phyloP scores from a whole-genome alignment of 1,140 invertebrate species.

The Leptinotarsa texana region DNA sequence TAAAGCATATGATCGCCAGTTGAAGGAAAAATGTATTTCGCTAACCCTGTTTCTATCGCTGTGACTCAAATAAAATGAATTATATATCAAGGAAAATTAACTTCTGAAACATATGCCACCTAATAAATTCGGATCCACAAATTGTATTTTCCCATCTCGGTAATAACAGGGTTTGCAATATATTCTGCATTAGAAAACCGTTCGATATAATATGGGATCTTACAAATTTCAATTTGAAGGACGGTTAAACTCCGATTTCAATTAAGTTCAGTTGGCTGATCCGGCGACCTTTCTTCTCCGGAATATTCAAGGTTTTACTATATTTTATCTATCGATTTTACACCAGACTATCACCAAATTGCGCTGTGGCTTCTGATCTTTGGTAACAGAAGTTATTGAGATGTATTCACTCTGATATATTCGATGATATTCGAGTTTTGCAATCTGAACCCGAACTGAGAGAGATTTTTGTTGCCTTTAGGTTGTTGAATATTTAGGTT shows the following conservation, averaged over 20 bases:
- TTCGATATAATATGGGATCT: not conserved
- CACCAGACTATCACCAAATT: not conserved
- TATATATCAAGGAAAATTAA: too few species aligned
- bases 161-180: not conserved
- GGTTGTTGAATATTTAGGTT: too few species aligned
- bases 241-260: conserved; percentile 5
- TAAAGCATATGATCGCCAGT: too few species aligned
- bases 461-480: too few species aligned
- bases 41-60: too few species aligned
- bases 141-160: conserved; percentile 1
- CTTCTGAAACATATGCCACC: not conserved
- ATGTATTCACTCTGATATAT: too few species aligned
- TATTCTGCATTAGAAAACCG: not conserved
- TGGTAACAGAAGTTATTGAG: too few species aligned
- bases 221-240: conserved; percentile 1
- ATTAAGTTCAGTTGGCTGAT: conserved; percentile 5
- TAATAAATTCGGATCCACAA: not conserved
- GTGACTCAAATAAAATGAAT: too few species aligned
- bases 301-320: conserved; percentile 5
- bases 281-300: not conserved
- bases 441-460: too few species aligned
- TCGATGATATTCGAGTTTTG: too few species aligned
- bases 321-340: conserved; percentile 9
- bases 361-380: not conserved
- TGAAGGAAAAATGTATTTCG: too few species aligned